Evolutionary conservation across 2,113 vertebrate genomes (phyloP), one percentile per base, ranked within the genome.

Genomic region (Larimichthys polyactis): DNA sequence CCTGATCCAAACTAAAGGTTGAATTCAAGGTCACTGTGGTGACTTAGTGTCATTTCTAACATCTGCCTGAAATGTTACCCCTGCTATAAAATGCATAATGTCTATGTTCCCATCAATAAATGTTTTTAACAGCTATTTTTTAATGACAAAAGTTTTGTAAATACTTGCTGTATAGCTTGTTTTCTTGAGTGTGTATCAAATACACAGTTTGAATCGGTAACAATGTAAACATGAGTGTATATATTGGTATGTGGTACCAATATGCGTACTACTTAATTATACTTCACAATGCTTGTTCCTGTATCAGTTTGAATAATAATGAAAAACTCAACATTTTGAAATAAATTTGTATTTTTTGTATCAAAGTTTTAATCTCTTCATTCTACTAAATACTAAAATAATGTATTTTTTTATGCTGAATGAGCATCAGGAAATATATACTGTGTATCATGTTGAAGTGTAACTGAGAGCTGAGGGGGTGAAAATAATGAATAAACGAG

Each of bases 261-360:
- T 52, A 83, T 72, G 49, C 43, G 67, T 67, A n/a, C 57, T 1
- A 62, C 29, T 70, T 76, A 67, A 78, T 63, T 71, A 63, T 73
- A 51, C 67, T 59, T 80, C 51, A 62, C 10, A 68, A 8, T 44
- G 60, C 82, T 87, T 86, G n/a, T 87, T 86, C 7, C 24, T 82
- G 55, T 84, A 69, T 36, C 43, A 12, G 43, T 81, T 48, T 62
- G 24, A 76, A 75, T 17, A 71, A 69, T 78, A 58, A 65, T 58
- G 64, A 29, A 80, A 81, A 55, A n/a, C n/a, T 20, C 43, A 64
- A 22, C 66, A 71, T 91, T 85, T 78, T 6, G 72, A 58, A 94
- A 85, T 91, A 93, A 94, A 94, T 40, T 8, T 90, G 73, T 91
- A 87, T 92, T 84, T 91, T 92, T 90, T 84, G 40, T 78, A 86